phyloP scores from a whole-genome alignment of 2,797 vertebrate species.

The Petrocephalus sullivani region DNA sequence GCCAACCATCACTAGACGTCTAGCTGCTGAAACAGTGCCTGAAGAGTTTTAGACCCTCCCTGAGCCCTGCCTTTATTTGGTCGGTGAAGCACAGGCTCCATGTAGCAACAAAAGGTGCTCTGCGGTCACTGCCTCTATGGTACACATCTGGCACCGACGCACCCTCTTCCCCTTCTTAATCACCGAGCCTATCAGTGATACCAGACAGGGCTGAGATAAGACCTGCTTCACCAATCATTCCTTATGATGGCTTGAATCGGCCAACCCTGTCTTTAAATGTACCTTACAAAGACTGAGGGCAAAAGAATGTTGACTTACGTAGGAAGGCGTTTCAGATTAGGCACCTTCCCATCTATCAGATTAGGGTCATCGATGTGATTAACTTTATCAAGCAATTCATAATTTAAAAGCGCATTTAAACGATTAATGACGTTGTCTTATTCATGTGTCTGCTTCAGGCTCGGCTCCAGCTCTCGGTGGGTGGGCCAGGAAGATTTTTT shows the following conservation, averaged over 20 bases:
- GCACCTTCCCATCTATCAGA: background rate
- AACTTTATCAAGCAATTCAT: background rate
- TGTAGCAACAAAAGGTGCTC: background rate
- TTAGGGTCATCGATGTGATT: background rate
- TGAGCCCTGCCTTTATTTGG: conserved; percentile 3
- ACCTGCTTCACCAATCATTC: background rate
- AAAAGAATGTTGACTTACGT: background rate
- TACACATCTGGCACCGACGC: background rate
- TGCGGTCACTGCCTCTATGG: conserved; percentile 7
- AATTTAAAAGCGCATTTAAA: background rate
- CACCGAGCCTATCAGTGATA: background rate
- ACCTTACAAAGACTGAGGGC: background rate
- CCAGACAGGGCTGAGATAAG: background rate
- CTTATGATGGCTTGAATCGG: background rate
- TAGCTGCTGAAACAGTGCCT: background rate
- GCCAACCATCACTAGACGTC: background rate
- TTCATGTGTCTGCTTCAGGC: background rate
- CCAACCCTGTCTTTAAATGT: background rate
- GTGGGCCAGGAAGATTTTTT: no score
- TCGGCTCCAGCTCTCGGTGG: no score
- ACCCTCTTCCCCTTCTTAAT: background rate
- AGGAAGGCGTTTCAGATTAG: background rate
- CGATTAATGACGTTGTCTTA: background rate
- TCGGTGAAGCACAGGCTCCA: background rate
- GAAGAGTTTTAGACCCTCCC: background rate